A percentile compares a stretch with the other conserved stretches of the same genome.
phyloP scores from a whole-genome alignment of 2,888 invertebrate species.

The Drosophila monieri region DNA sequence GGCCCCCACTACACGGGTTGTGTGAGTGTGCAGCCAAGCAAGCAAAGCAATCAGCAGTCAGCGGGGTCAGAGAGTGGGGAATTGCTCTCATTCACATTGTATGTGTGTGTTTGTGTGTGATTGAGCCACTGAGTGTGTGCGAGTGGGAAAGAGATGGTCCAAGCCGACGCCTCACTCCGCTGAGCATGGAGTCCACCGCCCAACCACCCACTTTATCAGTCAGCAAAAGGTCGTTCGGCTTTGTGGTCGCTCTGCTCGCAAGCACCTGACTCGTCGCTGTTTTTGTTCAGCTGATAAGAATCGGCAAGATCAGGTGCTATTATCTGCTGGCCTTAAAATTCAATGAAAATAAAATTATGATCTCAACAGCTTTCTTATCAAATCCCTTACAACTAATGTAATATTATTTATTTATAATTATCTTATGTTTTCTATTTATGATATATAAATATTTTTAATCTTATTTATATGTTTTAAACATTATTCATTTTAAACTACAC shows the following conservation, averaged over 20 bases:
- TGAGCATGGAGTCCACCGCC: constrained; percentile 33
- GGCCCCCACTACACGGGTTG: constrained; percentile 17
- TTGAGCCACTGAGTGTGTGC: constrained; percentile 12
- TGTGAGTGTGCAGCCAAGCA: constrained; percentile 73
- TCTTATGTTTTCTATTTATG: background rate
- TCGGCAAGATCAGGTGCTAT: constrained; percentile 41
- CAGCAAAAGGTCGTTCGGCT: constrained; percentile 77
- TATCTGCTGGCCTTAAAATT: constrained; percentile 12
- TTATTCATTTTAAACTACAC: no score
- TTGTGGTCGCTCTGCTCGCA: constrained; percentile 52
- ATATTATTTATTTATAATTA: background rate
- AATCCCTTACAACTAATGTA: constrained; percentile 10
- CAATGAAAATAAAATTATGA: constrained; percentile 9
- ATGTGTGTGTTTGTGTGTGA: constrained; percentile 22
- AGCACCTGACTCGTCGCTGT: constrained; percentile 62
- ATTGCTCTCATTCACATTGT: constrained; percentile 1
- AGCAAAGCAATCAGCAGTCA: constrained; percentile 79
- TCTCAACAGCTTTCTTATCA: constrained; percentile 2
- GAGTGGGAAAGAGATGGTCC: constrained; percentile 49
- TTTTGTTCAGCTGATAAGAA: constrained; percentile 17
- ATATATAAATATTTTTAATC: background rate
- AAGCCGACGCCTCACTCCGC: constrained; percentile 56
- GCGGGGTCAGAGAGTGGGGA: constrained; percentile 53
- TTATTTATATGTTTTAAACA: no score
- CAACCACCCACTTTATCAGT: constrained; percentile 75